Evolutionary conservation across 2,888 invertebrate species (phyloP), one percentile per base, ranked within the genome.

Genomic region (Vesta saturnalis): DNA sequence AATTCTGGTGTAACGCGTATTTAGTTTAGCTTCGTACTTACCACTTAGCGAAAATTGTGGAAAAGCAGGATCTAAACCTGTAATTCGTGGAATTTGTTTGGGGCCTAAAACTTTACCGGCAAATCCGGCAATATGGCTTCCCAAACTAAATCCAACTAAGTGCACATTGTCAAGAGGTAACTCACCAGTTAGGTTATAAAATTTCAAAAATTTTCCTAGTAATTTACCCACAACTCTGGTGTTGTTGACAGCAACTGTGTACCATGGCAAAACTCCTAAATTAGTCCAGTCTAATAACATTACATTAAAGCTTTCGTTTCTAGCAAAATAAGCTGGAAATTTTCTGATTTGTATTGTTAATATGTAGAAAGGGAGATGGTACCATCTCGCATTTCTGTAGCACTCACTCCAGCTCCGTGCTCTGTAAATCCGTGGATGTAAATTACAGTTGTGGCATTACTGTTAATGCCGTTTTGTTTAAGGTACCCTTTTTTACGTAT

Each of bases 271-370:
- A 0, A 90, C 88, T 14, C 90, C 86, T 72, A 94, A 85, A 47
- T 90, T 87, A 47, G 91, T 88, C 94, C 94, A 94, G 80, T 94
- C 92, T 59, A 94, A 89, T 15, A 92, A 84, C 72, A 94, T 90
- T 71, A 94, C 88, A 81, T 94, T 94, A 82, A 89, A 91, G 78
- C 89, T 86, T 55, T 89, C 90, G 0, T 86, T 83, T 49, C 79
- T 72, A 46, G 85, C 82, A 57, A 94, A 83, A 81, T 93, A 93
- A 3, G 55, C 67, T 67, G 30, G 1, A 62, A 67, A n/a, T n/a
- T n/a, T n/a, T n/a, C n/a, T n/a, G n/a, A n/a, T n/a, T n/a, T n/a
- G n/a, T 56, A 22, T n/a, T 43, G 14, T 43, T 3, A 5, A 23
- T 43, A 3, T 43, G 14, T 43, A 1, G 8, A 49, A 49, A 18